phyloP scores from a whole-genome alignment of 2,797 vertebrate genomes.

The Dermochelys coriacea region DNA sequence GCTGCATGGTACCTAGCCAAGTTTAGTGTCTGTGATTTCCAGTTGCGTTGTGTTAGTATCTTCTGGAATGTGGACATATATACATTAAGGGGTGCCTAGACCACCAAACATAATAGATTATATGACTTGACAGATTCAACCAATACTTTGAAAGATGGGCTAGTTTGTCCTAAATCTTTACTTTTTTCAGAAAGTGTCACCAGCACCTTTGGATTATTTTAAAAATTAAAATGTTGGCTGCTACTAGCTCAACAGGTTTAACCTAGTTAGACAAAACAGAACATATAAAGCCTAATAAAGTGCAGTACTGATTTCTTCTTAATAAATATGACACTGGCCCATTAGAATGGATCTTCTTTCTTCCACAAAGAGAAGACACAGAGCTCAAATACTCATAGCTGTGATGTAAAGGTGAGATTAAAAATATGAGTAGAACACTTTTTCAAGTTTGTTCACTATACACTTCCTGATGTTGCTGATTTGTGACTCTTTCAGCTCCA shows the following conservation, averaged over 20 bases:
- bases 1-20: neutral
- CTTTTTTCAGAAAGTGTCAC: neutral
- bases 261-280: neutral
- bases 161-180: too few species aligned
- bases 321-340: neutral
- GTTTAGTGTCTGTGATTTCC: neutral
- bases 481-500: neutral
- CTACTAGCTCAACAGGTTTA: neutral
- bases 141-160: neutral
- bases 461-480: neutral
- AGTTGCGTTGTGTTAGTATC: neutral
- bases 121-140: neutral
- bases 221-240: neutral
- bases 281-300: neutral
- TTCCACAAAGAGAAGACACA: neutral
- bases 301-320: too few species aligned
- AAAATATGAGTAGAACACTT: neutral
- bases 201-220: neutral
- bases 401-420: neutral
- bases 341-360: neutral
- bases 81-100: neutral
- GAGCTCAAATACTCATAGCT: neutral
- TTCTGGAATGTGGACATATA: neutral
- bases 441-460: neutral
- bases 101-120: neutral